phyloP scores from a whole-genome alignment of 2,797 vertebrate genomes.

The Lepilemur septentrionalis region DNA sequence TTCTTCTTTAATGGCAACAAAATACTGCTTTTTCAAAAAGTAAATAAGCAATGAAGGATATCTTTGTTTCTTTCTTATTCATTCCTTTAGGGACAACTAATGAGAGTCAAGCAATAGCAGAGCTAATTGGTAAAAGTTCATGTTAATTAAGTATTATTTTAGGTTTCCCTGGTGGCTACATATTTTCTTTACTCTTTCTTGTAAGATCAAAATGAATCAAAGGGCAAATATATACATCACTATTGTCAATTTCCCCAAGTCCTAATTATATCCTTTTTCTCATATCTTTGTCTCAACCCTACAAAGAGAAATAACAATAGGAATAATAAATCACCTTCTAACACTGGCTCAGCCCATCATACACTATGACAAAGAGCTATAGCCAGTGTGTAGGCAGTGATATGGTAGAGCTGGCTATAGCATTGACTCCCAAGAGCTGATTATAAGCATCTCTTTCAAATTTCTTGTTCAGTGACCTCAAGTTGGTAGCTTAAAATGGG shows the following conservation, averaged over 20 bases:
- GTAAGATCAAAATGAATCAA: neutral
- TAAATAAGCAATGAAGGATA: neutral
- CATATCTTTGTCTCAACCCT: neutral
- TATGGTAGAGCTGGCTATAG: neutral
- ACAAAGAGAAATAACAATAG: neutral
- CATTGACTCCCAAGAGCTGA: neutral
- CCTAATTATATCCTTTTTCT: neutral
- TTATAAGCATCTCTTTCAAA: neutral
- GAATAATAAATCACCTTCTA: neutral
- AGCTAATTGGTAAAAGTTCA: neutral
- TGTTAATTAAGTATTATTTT: neutral
- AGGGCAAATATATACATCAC: neutral
- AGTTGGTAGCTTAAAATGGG: neutral
- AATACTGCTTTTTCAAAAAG: neutral
- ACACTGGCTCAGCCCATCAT: neutral
- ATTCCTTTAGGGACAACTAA: neutral
- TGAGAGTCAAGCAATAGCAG: neutral
- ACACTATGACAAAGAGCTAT: neutral
- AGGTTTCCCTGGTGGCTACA: neutral
- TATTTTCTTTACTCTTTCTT: neutral
- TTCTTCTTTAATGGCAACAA: neutral
- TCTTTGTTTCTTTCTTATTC: neutral
- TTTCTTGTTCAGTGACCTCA: neutral
- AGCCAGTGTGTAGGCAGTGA: rapidly evolving
- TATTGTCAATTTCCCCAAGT: neutral